phyloP scores from a whole-genome alignment of 2,888 invertebrate species.

The Callinectes sapidus region DNA sequence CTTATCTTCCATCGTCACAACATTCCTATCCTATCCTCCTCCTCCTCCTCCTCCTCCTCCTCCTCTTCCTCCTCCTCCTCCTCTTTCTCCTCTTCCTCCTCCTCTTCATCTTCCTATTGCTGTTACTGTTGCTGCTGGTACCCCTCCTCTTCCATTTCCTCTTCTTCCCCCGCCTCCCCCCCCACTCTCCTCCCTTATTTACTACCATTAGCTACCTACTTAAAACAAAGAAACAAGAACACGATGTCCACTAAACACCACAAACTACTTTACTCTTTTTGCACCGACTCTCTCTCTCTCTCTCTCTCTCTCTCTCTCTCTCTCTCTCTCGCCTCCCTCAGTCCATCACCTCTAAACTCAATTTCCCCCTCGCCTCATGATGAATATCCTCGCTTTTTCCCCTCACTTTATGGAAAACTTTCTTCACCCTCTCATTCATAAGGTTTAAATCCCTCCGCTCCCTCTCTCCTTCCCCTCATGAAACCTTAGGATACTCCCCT shows the following conservation, averaged over 20 bases:
- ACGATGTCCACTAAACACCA: not conserved
- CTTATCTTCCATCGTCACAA: not conserved
- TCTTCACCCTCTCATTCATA: not conserved
- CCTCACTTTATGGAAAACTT: not conserved
- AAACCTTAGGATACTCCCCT: not conserved
- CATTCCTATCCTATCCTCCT: no score
- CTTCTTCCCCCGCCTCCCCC: not conserved
- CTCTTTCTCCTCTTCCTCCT: not conserved
- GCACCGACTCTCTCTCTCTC: not conserved
- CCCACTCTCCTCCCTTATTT: not conserved
- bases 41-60: no score
- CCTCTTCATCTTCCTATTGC: not conserved
- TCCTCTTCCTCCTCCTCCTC: not conserved
- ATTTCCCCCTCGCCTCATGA: not conserved
- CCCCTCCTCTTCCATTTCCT: not conserved
- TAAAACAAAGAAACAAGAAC: conserved; percentile 6
- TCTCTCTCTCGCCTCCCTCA: not conserved
- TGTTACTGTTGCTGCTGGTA: not conserved
- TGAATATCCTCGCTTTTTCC: not conserved
- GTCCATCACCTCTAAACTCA: not conserved
- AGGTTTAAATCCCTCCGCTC: not conserved
- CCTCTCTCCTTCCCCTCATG: not conserved
- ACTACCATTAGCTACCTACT: not conserved
- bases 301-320: not conserved
- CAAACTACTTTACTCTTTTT: not conserved